phyloP scores from a whole-genome alignment of 2,888 invertebrate genomes.

The Ochropleura leucogaster region DNA sequence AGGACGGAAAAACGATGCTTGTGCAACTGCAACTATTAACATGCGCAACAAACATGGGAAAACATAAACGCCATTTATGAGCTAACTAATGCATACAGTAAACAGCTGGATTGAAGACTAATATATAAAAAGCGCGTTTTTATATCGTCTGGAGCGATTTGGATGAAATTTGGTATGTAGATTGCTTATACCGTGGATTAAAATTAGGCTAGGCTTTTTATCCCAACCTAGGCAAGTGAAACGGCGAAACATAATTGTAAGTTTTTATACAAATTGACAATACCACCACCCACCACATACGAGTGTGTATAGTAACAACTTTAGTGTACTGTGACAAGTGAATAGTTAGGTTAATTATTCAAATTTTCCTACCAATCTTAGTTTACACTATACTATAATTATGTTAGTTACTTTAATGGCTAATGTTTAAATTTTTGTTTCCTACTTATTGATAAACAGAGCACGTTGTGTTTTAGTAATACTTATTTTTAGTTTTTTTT shows the following conservation, averaged over 20 bases:
- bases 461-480: too few species aligned
- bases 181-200: too few species aligned
- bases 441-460: too few species aligned
- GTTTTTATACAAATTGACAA: background rate
- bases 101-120: background rate
- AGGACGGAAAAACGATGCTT: background rate
- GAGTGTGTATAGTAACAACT: background rate
- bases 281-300: background rate
- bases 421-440: background rate
- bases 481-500: too few species aligned
- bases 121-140: too few species aligned
- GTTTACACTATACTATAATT: background rate
- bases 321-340: background rate
- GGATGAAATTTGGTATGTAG: too few species aligned
- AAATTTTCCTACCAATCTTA: background rate
- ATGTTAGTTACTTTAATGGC: background rate
- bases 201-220: too few species aligned
- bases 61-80: background rate
- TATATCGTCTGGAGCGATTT: too few species aligned
- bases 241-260: background rate
- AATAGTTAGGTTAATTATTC: background rate
- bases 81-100: constrained; percentile 5
- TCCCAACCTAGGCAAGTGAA: too few species aligned
- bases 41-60: background rate
- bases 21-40: background rate